Percentiles rank a stretch among this genome's conserved stretches.
Conservation (phyloP, 1,140 invertebrate genomes). For the Spodoptera frugiperda region DNA sequence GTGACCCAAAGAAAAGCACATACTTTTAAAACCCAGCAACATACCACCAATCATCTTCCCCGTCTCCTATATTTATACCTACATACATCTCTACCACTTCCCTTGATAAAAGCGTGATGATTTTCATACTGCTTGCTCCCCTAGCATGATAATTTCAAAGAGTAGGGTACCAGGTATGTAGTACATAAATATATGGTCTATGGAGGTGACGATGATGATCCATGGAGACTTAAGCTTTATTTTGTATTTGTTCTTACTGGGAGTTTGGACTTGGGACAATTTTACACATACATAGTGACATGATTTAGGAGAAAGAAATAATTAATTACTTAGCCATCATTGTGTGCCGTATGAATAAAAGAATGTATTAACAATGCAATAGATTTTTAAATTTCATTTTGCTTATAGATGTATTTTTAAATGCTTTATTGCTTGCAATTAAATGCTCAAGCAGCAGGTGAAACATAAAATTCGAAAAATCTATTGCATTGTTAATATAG, state of each 20-base stretch:
- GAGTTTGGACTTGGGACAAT: slow-evolving; percentile 55
- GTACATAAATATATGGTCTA: slow-evolving; percentile 46
- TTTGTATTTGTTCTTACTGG: slow-evolving; percentile 60
- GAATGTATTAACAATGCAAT: no score
- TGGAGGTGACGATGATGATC: slow-evolving; percentile 67
- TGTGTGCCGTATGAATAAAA: no score
- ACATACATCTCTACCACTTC: slow-evolving; percentile 30
- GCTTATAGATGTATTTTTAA: no score
- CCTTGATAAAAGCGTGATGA: slow-evolving; percentile 67
- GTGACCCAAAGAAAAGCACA: not conserved
- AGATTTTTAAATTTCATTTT: no score
- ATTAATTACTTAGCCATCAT: no score
- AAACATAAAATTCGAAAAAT: no score
- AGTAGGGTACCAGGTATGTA: slow-evolving; percentile 49
- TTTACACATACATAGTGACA: not conserved
- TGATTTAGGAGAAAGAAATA: no score
- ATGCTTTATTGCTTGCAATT: no score
- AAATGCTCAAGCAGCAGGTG: no score
- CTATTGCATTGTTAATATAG: no score
- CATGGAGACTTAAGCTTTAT: slow-evolving; percentile 60
- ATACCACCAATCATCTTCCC: slow-evolving; percentile 32
- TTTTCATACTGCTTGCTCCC: slow-evolving; percentile 65
- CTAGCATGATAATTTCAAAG: slow-evolving; percentile 59
- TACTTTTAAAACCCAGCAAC: not conserved
- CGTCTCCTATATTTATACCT: not conserved